A percentile compares a stretch with the other conserved stretches of the same genome.
phyloP scores from a whole-genome alignment of 2,888 invertebrate genomes.

The Argyresthia albistria region DNA sequence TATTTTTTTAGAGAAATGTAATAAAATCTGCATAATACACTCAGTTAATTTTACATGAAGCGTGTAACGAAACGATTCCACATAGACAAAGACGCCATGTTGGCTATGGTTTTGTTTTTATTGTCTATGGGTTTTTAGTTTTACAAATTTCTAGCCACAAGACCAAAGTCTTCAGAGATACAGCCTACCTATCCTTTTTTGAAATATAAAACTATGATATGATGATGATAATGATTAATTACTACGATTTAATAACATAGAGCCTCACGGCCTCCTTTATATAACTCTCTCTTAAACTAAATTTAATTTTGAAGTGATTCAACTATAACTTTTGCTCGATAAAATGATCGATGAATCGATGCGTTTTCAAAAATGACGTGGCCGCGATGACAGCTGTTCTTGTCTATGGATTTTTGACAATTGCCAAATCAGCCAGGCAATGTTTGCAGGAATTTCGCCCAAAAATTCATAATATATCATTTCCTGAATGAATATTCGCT shows the following conservation, averaged over 20 bases:
- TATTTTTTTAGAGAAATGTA: neutral
- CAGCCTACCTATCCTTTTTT: no score
- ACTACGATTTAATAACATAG: no score
- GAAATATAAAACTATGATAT: no score
- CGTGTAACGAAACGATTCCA: conserved; percentile 31
- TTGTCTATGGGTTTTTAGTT: neutral
- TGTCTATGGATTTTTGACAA: conserved; percentile 54
- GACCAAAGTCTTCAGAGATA: neutral
- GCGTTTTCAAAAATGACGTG: conserved; percentile 65
- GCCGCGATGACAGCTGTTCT: conserved; percentile 56
- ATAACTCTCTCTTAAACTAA: no score
- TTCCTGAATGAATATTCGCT: conserved; percentile 45
- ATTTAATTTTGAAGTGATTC: no score
- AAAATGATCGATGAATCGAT: conserved; percentile 10
- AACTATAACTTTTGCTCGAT: no score
- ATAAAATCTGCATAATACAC: neutral
- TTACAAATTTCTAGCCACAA: neutral
- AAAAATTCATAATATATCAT: conserved; percentile 19
- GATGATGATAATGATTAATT: no score
- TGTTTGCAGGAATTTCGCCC: conserved; percentile 26
- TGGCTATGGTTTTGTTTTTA: conserved; percentile 20
- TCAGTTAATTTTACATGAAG: neutral
- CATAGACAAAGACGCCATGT: conserved; percentile 39
- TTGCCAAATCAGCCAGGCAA: conserved; percentile 67
- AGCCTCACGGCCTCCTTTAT: no score